These are phyloP conservation scores for Gymnobelideus leadbeateri DNA, from an alignment of 2,113 vertebrate genomes.

Conservation along the genomic window DNA sequence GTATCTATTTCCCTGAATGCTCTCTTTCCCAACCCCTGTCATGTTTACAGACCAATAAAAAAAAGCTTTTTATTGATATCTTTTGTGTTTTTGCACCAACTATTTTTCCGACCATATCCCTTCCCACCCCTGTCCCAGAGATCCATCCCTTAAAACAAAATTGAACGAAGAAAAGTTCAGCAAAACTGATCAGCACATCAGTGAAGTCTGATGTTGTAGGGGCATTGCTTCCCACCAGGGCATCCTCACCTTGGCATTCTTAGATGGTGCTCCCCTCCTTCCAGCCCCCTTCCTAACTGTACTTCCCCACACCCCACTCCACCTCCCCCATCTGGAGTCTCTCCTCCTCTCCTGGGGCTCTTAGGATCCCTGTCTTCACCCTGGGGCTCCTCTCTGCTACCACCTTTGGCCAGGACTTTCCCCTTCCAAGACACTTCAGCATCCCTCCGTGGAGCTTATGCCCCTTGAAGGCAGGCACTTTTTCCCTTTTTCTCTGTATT, in stretches of 20 bases:
- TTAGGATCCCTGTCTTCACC: too few species aligned
- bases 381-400: accelerated
- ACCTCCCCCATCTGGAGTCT: too few species aligned
- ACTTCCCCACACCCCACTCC: neutral
- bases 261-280: neutral
- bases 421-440: neutral
- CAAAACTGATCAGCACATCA: neutral
- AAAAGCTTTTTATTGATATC: too few species aligned
- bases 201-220: neutral
- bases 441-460: neutral
- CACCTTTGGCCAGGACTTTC: neutral
- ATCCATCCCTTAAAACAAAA: neutral
- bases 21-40: neutral
- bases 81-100: too few species aligned
- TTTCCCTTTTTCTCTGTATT: neutral
- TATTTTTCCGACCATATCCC: too few species aligned
- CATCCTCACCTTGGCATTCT: neutral
- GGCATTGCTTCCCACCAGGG: neutral
- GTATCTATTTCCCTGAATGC: neutral
- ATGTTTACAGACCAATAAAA: neutral
- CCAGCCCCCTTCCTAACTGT: neutral
- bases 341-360: neutral
- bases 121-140: too few species aligned
- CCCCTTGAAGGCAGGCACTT: neutral
- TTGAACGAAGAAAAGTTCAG: neutral